phyloP scores from a whole-genome alignment of 2,888 invertebrate genomes.

The Stenotaenia linearis region DNA sequence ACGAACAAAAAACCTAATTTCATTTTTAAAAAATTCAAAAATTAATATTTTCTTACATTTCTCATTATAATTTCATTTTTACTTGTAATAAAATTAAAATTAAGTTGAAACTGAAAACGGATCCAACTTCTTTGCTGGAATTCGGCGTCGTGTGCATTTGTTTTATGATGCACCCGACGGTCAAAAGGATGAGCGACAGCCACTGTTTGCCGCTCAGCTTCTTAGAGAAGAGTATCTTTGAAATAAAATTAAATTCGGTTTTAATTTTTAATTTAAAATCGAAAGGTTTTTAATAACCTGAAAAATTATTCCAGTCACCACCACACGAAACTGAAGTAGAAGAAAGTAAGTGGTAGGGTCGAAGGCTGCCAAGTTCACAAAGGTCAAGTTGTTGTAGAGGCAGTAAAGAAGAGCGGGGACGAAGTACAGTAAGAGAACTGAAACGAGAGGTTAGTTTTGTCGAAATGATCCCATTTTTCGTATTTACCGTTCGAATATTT shows the following conservation, averaged over 20 bases:
- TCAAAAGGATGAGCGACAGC: constrained; percentile 78
- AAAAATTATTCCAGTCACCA: constrained; percentile 83
- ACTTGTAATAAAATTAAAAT: constrained; percentile 43
- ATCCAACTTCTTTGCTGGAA: not conserved
- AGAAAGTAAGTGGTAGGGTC: constrained; percentile 93
- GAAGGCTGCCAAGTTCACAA: constrained; percentile 80
- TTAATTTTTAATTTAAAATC: constrained; percentile 15
- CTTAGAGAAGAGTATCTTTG: constrained; percentile 77
- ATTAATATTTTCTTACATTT: not conserved
- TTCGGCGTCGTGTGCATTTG: constrained; percentile 55
- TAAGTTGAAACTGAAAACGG: constrained; percentile 35
- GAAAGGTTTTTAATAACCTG: constrained; percentile 58
- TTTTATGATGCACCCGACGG: constrained; percentile 85
- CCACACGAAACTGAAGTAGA: constrained; percentile 81
- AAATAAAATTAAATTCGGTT: no score
- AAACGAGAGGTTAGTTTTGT: constrained; percentile 39
- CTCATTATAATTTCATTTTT: no score
- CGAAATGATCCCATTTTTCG: not conserved
- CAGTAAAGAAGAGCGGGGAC: constrained; percentile 88
- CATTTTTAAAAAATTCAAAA: constrained; percentile 40
- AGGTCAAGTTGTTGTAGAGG: constrained; percentile 88
- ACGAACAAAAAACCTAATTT: constrained; percentile 82
- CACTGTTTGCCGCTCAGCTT: constrained; percentile 74
- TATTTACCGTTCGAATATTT: constrained; percentile 53
- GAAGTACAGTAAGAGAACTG: constrained; percentile 72